Conservation (phyloP, 2,797 vertebrate genomes). For the Tenualosa thibaudeaui region DNA sequence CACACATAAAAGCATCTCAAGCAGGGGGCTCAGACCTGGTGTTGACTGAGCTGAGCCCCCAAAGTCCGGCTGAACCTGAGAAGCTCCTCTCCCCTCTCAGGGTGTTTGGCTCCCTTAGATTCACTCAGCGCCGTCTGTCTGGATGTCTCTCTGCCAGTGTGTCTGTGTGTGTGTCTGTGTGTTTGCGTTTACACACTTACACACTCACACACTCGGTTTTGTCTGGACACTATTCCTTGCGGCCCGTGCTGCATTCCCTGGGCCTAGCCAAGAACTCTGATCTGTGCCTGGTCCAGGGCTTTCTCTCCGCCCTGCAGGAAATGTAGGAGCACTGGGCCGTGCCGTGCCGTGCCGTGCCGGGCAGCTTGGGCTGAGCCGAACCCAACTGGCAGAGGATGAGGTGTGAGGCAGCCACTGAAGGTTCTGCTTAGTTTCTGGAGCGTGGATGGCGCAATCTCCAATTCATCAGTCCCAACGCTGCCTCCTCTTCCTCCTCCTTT, state of each 20-base stretch:
- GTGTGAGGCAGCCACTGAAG: constrained; percentile 45
- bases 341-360: neutral
- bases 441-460: constrained; percentile 48
- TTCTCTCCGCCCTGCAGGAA: neutral
- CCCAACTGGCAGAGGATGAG: constrained; percentile 49
- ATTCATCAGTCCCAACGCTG: neutral
- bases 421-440: constrained; percentile 40
- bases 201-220: constrained; percentile 19
- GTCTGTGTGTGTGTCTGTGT: too few relatives aligned
- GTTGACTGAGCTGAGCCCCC: neutral
- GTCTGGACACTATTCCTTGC: constrained; percentile 40
- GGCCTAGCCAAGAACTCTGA: constrained; percentile 40
- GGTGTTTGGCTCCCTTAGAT: neutral
- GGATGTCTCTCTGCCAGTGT: too few relatives aligned
- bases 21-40: neutral
- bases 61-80: constrained; percentile 2
- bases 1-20: neutral
- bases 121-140: neutral
- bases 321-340: neutral
- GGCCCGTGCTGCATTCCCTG: neutral
- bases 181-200: neutral
- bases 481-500: constrained; percentile 30
- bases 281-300: constrained; percentile 19
- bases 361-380: constrained; percentile 21
- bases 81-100: neutral